Percentiles rank a stretch among this genome's conserved stretches.
These are phyloP conservation scores for Cygnus buccinator DNA, from an alignment of 2,113 vertebrate species.

Conservation along the genomic window DNA sequence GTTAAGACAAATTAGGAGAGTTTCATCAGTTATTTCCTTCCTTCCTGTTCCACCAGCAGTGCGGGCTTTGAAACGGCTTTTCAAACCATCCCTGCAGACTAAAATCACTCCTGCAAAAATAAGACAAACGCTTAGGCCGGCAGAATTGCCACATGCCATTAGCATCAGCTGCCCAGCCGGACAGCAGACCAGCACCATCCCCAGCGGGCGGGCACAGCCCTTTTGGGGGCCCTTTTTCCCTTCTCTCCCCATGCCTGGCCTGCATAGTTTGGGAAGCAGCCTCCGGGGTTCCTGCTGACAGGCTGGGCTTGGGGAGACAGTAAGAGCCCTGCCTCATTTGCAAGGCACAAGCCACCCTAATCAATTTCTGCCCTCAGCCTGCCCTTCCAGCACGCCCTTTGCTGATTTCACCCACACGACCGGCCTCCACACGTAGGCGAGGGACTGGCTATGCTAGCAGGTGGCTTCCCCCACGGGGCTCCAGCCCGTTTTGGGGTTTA, in stretches of 20 bases:
- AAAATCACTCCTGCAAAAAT: background rate
- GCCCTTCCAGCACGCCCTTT: background rate
- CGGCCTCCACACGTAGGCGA: background rate
- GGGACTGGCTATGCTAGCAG: rapidly evolving
- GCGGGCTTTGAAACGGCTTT: background rate
- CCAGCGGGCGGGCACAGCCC: rapidly evolving
- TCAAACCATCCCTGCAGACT: background rate
- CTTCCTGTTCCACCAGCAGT: background rate
- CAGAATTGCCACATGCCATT: rapidly evolving
- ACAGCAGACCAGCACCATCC: background rate
- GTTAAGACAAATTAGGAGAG: background rate
- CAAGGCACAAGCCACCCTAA: no score
- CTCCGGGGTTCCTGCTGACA: background rate
- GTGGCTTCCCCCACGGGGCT: rapidly evolving
- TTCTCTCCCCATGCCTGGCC: background rate
- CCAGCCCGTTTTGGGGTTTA: background rate
- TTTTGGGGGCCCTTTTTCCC: rapidly evolving
- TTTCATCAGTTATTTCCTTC: slow-evolving; percentile 49
- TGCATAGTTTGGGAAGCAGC: background rate
- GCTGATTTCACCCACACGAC: background rate
- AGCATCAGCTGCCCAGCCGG: rapidly evolving
- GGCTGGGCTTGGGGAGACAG: background rate
- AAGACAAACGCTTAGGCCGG: rapidly evolving
- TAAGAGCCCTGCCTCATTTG: background rate
- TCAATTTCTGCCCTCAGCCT: rapidly evolving